Percentiles rank a stretch among this genome's conserved stretches.
phyloP scores from a whole-genome alignment of 2,797 vertebrate species.

The Zalophus californianus region DNA sequence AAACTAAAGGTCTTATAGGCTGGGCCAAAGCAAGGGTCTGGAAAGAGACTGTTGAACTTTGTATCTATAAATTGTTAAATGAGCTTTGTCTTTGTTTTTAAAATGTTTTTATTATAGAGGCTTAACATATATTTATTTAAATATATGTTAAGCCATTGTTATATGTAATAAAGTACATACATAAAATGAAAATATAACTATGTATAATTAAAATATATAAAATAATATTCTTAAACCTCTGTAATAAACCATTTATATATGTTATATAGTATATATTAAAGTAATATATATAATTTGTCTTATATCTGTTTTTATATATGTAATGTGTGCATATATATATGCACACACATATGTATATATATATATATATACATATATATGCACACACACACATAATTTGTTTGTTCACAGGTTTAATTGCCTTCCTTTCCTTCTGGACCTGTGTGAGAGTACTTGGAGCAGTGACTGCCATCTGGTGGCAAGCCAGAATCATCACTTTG shows the following conservation, averaged over 20 bases:
- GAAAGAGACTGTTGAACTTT: not conserved
- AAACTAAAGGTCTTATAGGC: not conserved
- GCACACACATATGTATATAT: not conserved
- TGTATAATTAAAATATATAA: conserved; percentile 10
- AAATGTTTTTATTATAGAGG: conserved; percentile 40
- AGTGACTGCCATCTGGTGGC: conserved; percentile 82
- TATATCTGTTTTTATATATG: not conserved
- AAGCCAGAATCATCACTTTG: conserved; percentile 32
- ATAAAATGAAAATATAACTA: conserved; percentile 42
- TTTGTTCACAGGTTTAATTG: conserved; percentile 58
- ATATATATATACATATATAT: not conserved
- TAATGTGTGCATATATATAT: not conserved
- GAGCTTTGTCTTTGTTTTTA: conserved; percentile 62
- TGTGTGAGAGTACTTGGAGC: conserved; percentile 25
- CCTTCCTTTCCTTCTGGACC: conserved; percentile 27
- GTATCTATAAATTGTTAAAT: conserved; percentile 22
- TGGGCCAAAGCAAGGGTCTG: not conserved
- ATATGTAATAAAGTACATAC: not conserved
- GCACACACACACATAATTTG: not conserved
- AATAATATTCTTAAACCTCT: conserved; percentile 16
- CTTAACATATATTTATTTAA: conserved; percentile 57
- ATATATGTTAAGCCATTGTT: conserved; percentile 30
- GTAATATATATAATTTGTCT: not conserved
- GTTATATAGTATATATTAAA: not conserved
- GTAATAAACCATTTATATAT: not conserved